Percentiles rank a stretch among this genome's conserved stretches.
Evolutionary conservation across 2,888 invertebrate genomes (phyloP).

Genomic region (Cerastis leucographa): DNA sequence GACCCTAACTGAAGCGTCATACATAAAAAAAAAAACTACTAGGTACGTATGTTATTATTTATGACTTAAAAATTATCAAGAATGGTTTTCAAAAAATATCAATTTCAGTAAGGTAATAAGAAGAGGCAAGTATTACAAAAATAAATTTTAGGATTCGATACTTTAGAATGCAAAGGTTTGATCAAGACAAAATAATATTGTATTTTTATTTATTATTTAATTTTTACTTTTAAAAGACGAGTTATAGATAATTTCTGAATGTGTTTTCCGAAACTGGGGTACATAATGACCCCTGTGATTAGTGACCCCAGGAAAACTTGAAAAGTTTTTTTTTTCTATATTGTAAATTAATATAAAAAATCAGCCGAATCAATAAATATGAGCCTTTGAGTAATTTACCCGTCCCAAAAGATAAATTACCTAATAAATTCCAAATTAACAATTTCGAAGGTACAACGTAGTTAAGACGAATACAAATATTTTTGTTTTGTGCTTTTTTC

Average conservation of each 20-base stretch:
- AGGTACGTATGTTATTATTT: not conserved
- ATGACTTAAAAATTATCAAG: constrained; percentile 32
- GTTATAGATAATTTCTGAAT: not conserved
- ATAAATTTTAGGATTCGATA: constrained; percentile 50
- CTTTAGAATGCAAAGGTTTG: not conserved
- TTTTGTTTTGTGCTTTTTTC: constrained; percentile 49
- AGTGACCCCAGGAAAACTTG: not conserved
- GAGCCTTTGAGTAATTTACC: not conserved
- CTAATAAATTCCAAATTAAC: constrained; percentile 26
- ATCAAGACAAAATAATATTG: not conserved
- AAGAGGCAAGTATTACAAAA: constrained; percentile 52
- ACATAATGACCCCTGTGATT: not conserved
- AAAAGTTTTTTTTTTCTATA: not conserved
- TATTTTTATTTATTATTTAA: not conserved
- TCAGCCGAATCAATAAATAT: not conserved
- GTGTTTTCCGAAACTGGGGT: not conserved
- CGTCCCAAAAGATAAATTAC: not conserved
- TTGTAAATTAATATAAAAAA: not conserved
- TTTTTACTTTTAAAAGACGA: constrained; percentile 13
- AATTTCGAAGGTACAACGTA: constrained; percentile 53
- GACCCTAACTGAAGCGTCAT: not conserved
- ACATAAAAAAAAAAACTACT: constrained; percentile 5
- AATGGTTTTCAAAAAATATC: constrained; percentile 58
- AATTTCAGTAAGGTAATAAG: constrained; percentile 35
- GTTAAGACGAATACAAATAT: constrained; percentile 46